Conservation (phyloP, 2,888 invertebrate genomes). For the Patella depressa region DNA sequence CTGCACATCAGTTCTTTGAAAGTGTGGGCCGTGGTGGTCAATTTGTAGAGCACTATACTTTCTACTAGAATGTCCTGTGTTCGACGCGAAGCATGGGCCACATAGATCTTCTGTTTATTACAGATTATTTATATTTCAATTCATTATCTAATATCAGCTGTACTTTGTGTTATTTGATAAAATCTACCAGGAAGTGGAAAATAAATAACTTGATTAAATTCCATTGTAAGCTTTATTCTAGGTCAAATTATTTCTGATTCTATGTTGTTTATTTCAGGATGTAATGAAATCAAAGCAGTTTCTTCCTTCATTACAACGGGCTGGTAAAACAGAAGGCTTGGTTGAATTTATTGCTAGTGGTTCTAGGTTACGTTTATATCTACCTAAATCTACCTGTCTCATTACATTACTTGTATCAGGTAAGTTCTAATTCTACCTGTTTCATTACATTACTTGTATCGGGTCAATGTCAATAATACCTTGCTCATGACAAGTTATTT, state of each 20-base stretch:
- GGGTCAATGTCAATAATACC: slow-evolving; percentile 85
- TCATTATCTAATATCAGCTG: no score
- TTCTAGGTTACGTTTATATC: slow-evolving; percentile 90
- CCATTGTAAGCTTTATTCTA: no score
- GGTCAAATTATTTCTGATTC: neutral
- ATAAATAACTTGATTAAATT: no score
- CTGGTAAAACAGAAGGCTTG: slow-evolving; percentile 89
- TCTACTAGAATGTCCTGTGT: no score
- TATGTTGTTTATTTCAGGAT: slow-evolving; percentile 75
- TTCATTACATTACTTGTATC: slow-evolving; percentile 93
- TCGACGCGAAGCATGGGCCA: no score
- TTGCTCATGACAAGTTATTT: slow-evolving; percentile 82
- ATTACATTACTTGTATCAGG: slow-evolving; percentile 93
- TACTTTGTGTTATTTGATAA: no score
- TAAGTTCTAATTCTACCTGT: slow-evolving; percentile 86
- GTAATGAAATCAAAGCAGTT: slow-evolving; percentile 86
- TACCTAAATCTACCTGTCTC: slow-evolving; percentile 94
- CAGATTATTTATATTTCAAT: no score
- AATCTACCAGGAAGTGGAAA: no score
- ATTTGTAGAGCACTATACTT: no score
- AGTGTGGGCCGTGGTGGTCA: no score
- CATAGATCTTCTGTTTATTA: no score
- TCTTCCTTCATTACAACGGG: slow-evolving; percentile 92
- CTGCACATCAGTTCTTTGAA: neutral
- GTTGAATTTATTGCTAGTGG: slow-evolving; percentile 98